A percentile compares a stretch with the other conserved stretches of the same genome.
Conservation (phyloP, 2,113 vertebrate genomes). For the Arenaria interpres region DNA sequence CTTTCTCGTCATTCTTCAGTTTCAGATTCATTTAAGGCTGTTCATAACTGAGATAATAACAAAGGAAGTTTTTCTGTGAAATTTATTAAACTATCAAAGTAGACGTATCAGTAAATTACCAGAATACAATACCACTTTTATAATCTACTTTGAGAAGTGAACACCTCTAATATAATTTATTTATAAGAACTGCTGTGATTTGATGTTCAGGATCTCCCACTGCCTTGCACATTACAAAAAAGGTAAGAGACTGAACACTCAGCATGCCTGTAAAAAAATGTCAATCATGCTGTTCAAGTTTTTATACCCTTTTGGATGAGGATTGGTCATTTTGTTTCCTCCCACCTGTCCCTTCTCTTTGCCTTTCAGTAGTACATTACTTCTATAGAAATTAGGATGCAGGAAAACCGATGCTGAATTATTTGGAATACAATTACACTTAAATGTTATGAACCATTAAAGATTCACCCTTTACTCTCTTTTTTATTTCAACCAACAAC, state of each 20-base stretch:
- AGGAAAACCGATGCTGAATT: not conserved
- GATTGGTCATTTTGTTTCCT: not conserved
- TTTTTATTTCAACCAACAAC: not conserved
- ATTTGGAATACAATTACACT: not conserved
- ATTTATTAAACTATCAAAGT: not conserved
- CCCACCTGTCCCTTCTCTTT: not conserved
- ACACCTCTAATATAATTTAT: not conserved
- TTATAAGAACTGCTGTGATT: not conserved
- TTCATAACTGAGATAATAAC: not conserved
- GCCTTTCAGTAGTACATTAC: not conserved
- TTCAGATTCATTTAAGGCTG: not conserved
- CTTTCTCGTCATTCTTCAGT: not conserved
- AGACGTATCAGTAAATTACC: not conserved
- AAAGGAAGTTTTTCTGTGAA: not conserved
- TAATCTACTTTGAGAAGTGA: not conserved
- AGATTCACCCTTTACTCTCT: not conserved
- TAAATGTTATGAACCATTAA: not conserved
- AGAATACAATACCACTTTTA: not conserved
- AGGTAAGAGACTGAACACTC: not conserved
- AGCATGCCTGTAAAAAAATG: not conserved
- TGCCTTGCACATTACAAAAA: not conserved
- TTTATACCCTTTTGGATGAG: not conserved
- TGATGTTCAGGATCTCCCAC: not conserved
- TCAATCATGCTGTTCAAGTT: not conserved
- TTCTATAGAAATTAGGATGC: not conserved